phyloP scores from a whole-genome alignment of 2,888 invertebrate genomes.

The Drosophila niveifrons region DNA sequence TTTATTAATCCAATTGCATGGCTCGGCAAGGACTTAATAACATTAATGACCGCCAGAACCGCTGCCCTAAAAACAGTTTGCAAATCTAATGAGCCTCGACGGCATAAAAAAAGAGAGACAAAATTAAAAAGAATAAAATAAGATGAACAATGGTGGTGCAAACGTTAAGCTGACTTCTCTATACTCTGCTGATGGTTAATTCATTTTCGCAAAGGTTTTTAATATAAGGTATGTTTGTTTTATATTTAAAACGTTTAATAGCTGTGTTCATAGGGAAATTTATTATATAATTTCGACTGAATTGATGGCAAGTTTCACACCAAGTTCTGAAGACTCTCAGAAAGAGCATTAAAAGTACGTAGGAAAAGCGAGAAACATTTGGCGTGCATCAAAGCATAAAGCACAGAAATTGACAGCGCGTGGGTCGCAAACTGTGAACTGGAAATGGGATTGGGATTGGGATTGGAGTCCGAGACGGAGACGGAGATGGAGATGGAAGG shows the following conservation, averaged over 20 bases:
- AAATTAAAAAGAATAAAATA: conserved; percentile 40
- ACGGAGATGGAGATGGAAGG: neutral
- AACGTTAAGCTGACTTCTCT: neutral
- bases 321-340: neutral
- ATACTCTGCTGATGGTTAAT: conserved; percentile 4
- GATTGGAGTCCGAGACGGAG: neutral
- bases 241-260: no score
- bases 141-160: conserved; percentile 15
- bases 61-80: conserved; percentile 80
- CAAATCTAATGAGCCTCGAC: conserved; percentile 85
- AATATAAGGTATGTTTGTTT: no score
- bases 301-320: neutral
- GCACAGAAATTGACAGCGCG: conserved; percentile 69
- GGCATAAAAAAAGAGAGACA: conserved; percentile 75
- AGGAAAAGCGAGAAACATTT: conserved; percentile 30
- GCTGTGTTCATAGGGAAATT: no score
- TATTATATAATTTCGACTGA: neutral
- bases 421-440: conserved; percentile 35
- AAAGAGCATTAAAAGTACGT: conserved; percentile 26
- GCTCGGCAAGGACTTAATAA: conserved; percentile 66
- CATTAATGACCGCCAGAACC: conserved; percentile 72
- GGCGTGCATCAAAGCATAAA: conserved; percentile 59
- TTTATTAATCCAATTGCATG: conserved; percentile 80
- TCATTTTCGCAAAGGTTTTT: no score
- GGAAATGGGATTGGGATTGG: conserved; percentile 32